These are phyloP conservation scores for Gymnobelideus leadbeateri DNA, from an alignment of 2,113 vertebrate genomes.

Conservation along the genomic window DNA sequence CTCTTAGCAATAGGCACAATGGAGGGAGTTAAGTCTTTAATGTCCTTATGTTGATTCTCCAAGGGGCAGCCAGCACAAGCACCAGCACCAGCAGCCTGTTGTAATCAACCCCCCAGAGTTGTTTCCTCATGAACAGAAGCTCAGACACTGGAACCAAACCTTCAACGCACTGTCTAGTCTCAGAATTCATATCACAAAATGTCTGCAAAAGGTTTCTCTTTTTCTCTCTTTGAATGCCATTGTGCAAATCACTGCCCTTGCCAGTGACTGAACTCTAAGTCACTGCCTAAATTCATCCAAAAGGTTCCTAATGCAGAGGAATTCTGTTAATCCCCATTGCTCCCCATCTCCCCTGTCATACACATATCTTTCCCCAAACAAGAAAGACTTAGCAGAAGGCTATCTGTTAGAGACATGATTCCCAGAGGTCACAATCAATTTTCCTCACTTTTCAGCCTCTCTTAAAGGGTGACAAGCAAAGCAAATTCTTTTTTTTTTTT, in stretches of 20 bases:
- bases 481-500: too few species aligned
- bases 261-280: neutral
- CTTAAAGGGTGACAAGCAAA: neutral
- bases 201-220: neutral
- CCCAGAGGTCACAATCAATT: neutral
- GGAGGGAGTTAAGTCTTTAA: neutral
- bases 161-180: neutral
- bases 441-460: neutral
- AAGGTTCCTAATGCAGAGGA: neutral
- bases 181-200: neutral
- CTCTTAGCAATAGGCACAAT: neutral
- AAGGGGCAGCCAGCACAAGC: neutral
- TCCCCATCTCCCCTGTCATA: too few species aligned
- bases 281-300: neutral
- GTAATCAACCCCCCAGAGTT: neutral
- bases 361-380: neutral
- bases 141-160: neutral
- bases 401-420: neutral
- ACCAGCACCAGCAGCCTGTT: neutral
- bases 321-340: neutral
- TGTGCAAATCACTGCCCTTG: neutral
- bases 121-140: neutral
- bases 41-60: neutral
- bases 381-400: too few species aligned
- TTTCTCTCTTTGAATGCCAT: neutral